These are phyloP conservation scores for Xenus cinereus DNA, from an alignment of 2,113 vertebrate genomes.

Conservation along the genomic window DNA sequence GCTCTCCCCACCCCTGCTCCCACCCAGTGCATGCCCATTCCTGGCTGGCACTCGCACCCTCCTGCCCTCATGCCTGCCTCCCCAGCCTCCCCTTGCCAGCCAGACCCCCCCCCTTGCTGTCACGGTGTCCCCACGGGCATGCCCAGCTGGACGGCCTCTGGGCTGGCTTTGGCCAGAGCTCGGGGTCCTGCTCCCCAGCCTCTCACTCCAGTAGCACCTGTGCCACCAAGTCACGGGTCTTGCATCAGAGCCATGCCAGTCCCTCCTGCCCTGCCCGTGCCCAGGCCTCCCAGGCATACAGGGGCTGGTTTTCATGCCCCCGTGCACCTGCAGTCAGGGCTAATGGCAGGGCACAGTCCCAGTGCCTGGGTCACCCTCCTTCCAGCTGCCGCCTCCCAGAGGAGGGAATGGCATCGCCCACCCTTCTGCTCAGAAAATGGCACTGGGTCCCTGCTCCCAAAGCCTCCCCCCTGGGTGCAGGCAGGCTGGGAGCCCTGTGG, in stretches of 20 bases:
- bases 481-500: accelerated
- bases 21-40: not conserved
- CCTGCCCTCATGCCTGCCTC: not conserved
- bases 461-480: not conserved
- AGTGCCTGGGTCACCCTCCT: not conserved
- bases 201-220: not conserved
- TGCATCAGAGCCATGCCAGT: not conserved
- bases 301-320: not conserved
- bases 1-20: not conserved
- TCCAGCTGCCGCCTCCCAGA: not conserved
- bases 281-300: not conserved
- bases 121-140: not conserved
- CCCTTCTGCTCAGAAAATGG: not conserved
- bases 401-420: not conserved
- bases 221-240: not conserved
- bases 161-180: not conserved
- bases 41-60: not conserved
- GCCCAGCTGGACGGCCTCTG: accelerated
- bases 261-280: not conserved
- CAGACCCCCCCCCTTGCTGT: accelerated
- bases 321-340: not conserved
- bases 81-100: not conserved
- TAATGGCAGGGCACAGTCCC: not conserved
- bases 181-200: accelerated
- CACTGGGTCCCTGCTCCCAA: not conserved